Base-by-base conservation (phyloP, 1,140 invertebrate genomes). In the Drosophila bifasciata region DNA sequence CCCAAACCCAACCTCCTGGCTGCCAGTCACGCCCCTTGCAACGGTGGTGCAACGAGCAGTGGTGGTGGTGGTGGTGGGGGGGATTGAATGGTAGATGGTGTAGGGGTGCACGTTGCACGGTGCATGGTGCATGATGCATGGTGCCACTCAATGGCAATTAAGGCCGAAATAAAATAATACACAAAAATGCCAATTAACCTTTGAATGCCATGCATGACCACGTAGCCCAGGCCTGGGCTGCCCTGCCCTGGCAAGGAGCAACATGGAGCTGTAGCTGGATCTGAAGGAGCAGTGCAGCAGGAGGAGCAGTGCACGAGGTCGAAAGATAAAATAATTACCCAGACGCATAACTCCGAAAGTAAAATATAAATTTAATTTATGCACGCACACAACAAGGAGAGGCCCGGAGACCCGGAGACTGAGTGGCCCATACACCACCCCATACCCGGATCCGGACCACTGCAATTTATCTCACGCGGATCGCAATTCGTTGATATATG, bases 291-390 rank as follows among this genome's bases (percentile, higher is more conserved):
- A 17, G 15, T 0, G 9, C 1, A 5, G 43, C 16, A 19, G n/a
- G 7, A 39, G 36, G 4, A 6, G 9, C 16, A n/a, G 15, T 68
- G 61, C 67, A 61, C 44, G 60, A 45, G 45, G 39, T 17, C 41
- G 21, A 63, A 88, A 83, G 75, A 86, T 86, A 86, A 88, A 88
- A 89, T 88, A 88, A 88, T 88, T 88, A 88, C 84, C 83, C 84
- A 79, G 79, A 83, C 84, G 84, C 84, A 88, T 88, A 88, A 79
- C 79, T 89, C 83, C 83, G 74, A 88, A 86, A 86, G 83, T 88
- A 86, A 86, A 86, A 88, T 88, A 79, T 66, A 80, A 81, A 79
- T 73, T 76, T 76, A 88, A 88, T 83, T 88, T 88, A 88, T 88
- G 84, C 84, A 83, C 69, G 79, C 79, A 76, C 79, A 89, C 78